Percentiles rank a stretch among this genome's conserved stretches.
Conservation (phyloP, 2,888 invertebrate species). For the Apeira syringaria region DNA sequence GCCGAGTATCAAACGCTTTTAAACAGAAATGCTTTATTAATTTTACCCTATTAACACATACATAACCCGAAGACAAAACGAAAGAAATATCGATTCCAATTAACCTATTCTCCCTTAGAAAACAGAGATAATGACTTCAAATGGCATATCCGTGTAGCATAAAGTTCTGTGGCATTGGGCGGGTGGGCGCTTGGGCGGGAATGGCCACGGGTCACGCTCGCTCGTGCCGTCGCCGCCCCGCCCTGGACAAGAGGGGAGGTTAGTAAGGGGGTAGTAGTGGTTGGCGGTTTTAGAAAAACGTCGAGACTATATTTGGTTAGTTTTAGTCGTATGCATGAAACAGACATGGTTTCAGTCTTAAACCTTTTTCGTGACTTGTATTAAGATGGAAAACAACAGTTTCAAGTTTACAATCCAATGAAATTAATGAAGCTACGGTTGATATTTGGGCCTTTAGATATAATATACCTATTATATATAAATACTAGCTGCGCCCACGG, state of each 20-base stretch:
- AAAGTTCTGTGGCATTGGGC: slow-evolving; percentile 37
- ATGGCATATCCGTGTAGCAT: slow-evolving; percentile 24
- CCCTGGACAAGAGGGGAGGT: slow-evolving; percentile 42
- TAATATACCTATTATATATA: too few relatives aligned
- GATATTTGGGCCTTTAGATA: too few relatives aligned
- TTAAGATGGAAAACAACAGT: too few relatives aligned
- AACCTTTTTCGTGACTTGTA: too few relatives aligned
- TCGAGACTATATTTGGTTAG: slow-evolving; percentile 7
- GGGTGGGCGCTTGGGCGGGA: slow-evolving; percentile 58
- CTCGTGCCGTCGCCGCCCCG: slow-evolving; percentile 63
- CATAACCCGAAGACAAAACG: too few relatives aligned
- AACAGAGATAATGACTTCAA: slow-evolving; percentile 11
- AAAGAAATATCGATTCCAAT: background rate
- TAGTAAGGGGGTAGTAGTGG: slow-evolving; percentile 14
- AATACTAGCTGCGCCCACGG: too few relatives aligned
- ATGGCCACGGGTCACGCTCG: slow-evolving; percentile 75
- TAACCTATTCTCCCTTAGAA: background rate
- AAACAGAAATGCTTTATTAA: too few relatives aligned
- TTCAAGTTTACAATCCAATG: too few relatives aligned
- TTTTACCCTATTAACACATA: too few relatives aligned
- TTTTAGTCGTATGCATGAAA: background rate
- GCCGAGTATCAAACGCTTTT: too few relatives aligned
- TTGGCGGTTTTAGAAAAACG: slow-evolving; percentile 20
- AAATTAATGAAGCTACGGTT: too few relatives aligned
- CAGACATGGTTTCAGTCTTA: too few relatives aligned